phyloP scores from a whole-genome alignment of 2,113 vertebrate genomes.

The Nothocercus julius region DNA sequence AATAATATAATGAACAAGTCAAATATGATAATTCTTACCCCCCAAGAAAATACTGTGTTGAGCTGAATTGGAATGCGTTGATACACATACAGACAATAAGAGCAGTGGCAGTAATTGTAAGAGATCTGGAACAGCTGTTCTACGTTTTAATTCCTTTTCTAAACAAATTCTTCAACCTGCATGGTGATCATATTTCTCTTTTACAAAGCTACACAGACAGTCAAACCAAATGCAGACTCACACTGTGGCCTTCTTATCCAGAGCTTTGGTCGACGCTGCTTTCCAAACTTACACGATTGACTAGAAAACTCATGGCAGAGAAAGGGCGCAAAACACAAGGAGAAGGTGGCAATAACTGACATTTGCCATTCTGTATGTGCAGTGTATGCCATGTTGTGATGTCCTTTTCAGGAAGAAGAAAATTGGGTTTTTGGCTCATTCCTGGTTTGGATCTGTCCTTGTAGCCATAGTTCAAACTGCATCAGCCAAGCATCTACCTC shows the following conservation, averaged over 20 bases:
- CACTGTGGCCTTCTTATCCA: neutral
- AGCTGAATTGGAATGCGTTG: neutral
- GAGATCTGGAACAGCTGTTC: neutral
- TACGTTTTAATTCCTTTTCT: neutral
- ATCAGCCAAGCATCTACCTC: neutral
- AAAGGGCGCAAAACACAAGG: neutral
- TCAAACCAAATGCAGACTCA: neutral
- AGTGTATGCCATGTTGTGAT: neutral
- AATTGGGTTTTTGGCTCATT: neutral
- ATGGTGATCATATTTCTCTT: neutral
- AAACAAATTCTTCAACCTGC: neutral
- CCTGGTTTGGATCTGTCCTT: neutral
- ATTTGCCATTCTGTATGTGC: accelerated
- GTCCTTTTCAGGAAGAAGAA: neutral
- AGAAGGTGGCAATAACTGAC: neutral
- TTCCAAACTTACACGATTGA: neutral
- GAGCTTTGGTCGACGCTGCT: neutral
- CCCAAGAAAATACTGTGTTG: neutral
- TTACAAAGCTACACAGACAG: neutral
- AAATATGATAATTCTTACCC: neutral
- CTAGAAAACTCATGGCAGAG: neutral
- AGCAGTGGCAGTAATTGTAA: neutral
- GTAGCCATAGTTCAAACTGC: neutral
- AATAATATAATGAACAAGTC: neutral
- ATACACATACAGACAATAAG: neutral